These are phyloP conservation scores for Oscheius sp. DNA, from an alignment of 1,140 invertebrate genomes.

Conservation along the genomic window DNA sequence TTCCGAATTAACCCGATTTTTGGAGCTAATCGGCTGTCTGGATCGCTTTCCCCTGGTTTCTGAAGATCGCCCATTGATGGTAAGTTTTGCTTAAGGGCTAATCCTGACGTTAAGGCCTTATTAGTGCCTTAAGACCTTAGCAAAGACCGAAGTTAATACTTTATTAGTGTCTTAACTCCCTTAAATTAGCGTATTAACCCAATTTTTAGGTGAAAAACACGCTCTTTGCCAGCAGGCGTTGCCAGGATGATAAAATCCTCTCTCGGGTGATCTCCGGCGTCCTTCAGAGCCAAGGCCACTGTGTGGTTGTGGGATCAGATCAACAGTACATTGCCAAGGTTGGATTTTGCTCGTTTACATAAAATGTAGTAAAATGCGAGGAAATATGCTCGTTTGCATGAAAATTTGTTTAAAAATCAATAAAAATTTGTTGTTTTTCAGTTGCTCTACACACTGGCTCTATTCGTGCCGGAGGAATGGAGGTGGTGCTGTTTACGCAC, in stretches of 20 bases:
- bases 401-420: not conserved
- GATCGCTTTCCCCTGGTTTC: slow-evolving; percentile 34
- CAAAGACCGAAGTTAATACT: too few species aligned
- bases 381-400: not conserved
- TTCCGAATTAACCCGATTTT: slow-evolving; percentile 16
- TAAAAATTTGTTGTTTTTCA: slow-evolving; percentile 8
- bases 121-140: too few species aligned
- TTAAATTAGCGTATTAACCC: too few species aligned
- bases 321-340: slow-evolving; percentile 16
- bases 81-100: slow-evolving; percentile 7
- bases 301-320: slow-evolving; percentile 38
- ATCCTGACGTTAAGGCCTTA: too few species aligned
- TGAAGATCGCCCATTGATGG: slow-evolving; percentile 11
- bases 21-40: slow-evolving; percentile 16
- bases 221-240: slow-evolving; percentile 8
- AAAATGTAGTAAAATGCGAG: too few species aligned
- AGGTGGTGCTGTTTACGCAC: slow-evolving; percentile 34
- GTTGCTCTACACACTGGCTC: slow-evolving; percentile 34
- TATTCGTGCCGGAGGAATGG: slow-evolving; percentile 35
- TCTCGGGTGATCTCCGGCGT: slow-evolving; percentile 33
- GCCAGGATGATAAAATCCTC: slow-evolving; percentile 15
- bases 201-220: slow-evolving; percentile 30
- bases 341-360: not conserved
- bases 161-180: too few species aligned
- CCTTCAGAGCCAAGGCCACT: slow-evolving; percentile 38